Base-by-base conservation (phyloP, 2,888 invertebrate species). In the Apomyelois bistriatella region DNA sequence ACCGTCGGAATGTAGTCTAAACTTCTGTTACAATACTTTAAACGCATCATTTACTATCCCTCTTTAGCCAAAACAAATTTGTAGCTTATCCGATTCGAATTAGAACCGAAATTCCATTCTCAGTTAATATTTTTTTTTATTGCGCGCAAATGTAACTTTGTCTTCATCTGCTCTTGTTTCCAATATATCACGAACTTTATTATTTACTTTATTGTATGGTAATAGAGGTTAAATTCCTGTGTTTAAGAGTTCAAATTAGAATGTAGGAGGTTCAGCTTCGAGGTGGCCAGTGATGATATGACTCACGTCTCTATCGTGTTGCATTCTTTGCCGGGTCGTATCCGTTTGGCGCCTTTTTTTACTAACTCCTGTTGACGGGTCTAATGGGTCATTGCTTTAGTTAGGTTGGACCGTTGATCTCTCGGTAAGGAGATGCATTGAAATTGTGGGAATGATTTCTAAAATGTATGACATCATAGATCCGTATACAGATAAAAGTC, bases 201-300 rank as follows among this genome's bases (percentile, higher is more conserved):
- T 30, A 16, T 55, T 60, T 57, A 62, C 68, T 64, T 66, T 78
- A 68, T 60, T 12, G 0, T 12, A 6, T 15, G 55, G 49, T 12
- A 36, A 56, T 74, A 78, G 55, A 56, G 62, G 50, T 53, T 53
- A 55, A 55, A 69, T 70, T 79, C 30, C 66, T 17, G 63, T 70
- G 62, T 46, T 48, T 47, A 41, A 7, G 4, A 46, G 71, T 48
- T 71, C 60, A 49, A 30, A 36, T 58, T 59, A 63, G n/a, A 49
- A 0, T 72, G 74, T 78, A 58, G 49, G 57, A 67, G 69, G 67
- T 65, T 69, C 57, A 64, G 61, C 79, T 78, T 76, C 78, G 80
- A 69, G 83, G 84, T 85, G 86, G 85, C 76, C 85, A 77, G 66
- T 82, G 82, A 80, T 79, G 79, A 74, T 76, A 79, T 85, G 86